phyloP scores from a whole-genome alignment of 2,888 invertebrate genomes.

The Pocota personata region DNA sequence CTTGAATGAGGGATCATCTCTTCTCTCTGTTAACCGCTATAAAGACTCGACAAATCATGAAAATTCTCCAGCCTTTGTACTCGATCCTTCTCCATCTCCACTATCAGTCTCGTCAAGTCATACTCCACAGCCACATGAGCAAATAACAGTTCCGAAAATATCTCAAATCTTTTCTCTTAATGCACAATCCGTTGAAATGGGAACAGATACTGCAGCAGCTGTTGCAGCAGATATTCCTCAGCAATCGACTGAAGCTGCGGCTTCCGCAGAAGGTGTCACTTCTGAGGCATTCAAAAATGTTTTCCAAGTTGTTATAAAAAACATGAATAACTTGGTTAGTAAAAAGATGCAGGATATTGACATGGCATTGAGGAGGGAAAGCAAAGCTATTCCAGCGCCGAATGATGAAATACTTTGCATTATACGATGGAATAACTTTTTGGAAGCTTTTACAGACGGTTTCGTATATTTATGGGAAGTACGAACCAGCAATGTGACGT shows the following conservation, averaged over 20 bases:
- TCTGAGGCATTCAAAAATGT: slow-evolving; percentile 73
- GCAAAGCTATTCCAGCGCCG: slow-evolving; percentile 79
- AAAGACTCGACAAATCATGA: neutral
- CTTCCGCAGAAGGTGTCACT: slow-evolving; percentile 9
- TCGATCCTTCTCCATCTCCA: neutral
- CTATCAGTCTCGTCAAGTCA: neutral
- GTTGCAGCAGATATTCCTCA: slow-evolving; percentile 34
- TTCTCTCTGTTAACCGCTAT: slow-evolving; percentile 44
- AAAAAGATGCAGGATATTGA: slow-evolving; percentile 82
- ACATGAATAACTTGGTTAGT: slow-evolving; percentile 80
- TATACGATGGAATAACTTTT: slow-evolving; percentile 80
- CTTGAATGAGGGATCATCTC: slow-evolving; percentile 20
- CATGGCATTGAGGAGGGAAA: slow-evolving; percentile 79
- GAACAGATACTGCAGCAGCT: slow-evolving; percentile 37
- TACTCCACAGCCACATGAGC: neutral
- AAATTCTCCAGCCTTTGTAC: neutral
- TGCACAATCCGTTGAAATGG: slow-evolving; percentile 47
- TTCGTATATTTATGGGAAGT: slow-evolving; percentile 81
- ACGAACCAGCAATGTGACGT: slow-evolving; percentile 74
- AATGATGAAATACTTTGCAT: slow-evolving; percentile 80
- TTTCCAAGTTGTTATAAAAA: slow-evolving; percentile 79
- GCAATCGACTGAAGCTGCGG: slow-evolving; percentile 26
- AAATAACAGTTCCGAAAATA: slow-evolving; percentile 78
- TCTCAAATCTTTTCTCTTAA: slow-evolving; percentile 78
- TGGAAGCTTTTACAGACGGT: slow-evolving; percentile 79